Conservation (phyloP, 2,797 vertebrate species). For the Lepus townsendii region DNA sequence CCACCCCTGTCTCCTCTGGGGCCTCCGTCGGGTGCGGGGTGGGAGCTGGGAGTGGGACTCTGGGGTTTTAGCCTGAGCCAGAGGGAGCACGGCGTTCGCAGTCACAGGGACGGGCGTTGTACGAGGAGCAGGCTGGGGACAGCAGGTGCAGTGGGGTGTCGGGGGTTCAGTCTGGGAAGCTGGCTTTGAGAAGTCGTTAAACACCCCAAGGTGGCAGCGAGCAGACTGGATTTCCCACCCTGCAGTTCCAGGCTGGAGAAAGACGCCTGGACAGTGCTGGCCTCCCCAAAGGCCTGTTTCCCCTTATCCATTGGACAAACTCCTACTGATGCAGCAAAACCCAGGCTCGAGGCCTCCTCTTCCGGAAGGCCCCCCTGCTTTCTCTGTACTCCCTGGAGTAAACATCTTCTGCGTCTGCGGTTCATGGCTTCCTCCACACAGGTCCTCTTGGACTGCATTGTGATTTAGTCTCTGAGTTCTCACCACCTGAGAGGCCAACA, state of each 20-base stretch:
- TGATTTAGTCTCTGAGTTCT: background rate
- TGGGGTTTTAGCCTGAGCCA: background rate
- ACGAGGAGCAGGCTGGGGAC: no score
- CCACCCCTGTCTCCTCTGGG: background rate
- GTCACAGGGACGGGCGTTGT: background rate
- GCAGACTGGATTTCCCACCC: background rate
- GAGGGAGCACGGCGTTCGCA: background rate
- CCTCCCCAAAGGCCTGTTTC: background rate
- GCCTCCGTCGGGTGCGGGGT: background rate
- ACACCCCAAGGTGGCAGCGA: background rate
- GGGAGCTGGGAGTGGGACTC: background rate
- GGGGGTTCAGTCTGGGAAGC: background rate
- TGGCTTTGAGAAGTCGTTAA: background rate
- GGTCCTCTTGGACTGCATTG: no score
- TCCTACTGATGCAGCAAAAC: slow-evolving; percentile 2
- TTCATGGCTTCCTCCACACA: background rate
- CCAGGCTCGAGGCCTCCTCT: background rate
- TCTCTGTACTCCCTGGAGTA: background rate
- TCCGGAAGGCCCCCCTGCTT: background rate
- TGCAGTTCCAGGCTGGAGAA: background rate
- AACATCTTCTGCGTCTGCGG: background rate
- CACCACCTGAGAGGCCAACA: background rate
- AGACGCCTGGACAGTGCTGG: background rate
- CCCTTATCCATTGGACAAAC: background rate
- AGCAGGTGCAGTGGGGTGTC: background rate